Evolutionary conservation across 1,140 invertebrate species (phyloP).

Genomic region (Bradysia coprophila): DNA sequence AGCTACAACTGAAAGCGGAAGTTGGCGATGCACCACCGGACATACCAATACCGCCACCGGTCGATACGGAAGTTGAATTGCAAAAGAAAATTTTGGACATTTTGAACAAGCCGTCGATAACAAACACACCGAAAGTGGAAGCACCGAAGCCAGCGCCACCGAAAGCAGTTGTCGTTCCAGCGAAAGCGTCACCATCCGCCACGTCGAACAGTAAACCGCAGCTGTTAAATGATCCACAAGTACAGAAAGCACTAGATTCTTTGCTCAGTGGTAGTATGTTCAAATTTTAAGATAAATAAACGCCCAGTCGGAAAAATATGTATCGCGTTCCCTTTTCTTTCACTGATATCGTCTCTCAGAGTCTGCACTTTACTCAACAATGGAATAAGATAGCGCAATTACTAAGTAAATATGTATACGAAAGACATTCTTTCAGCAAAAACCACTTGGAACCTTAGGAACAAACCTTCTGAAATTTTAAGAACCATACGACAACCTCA

Average conservation of each 20-base stretch:
- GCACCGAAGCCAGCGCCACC: conserved; percentile 6
- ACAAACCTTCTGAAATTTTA: too few relatives aligned
- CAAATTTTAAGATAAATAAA: conserved; percentile 18
- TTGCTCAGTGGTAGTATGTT: conserved; percentile 43
- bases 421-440: too few relatives aligned
- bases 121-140: conserved; percentile 9
- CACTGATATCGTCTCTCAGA: too few relatives aligned
- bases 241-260: conserved; percentile 57
- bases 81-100: conserved; percentile 74
- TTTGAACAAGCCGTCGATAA: conserved; percentile 38
- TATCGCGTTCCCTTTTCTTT: too few relatives aligned
- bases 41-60: conserved; percentile 13
- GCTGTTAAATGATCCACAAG: conserved; percentile 34
- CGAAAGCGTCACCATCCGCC: conserved; percentile 9
- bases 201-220: conserved; percentile 12
- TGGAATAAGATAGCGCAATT: too few relatives aligned
- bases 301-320: too few relatives aligned
- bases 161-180: conserved; percentile 10
- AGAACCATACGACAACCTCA: too few relatives aligned
- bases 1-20: conserved; percentile 51
- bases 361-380: too few relatives aligned
- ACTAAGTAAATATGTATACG: too few relatives aligned
- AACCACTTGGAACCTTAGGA: too few relatives aligned
- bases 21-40: conserved; percentile 32
- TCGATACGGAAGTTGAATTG: conserved; percentile 35